Conservation (phyloP, 92 coral and sea anemone genomes). For the Siderastrea siderea region DNA sequence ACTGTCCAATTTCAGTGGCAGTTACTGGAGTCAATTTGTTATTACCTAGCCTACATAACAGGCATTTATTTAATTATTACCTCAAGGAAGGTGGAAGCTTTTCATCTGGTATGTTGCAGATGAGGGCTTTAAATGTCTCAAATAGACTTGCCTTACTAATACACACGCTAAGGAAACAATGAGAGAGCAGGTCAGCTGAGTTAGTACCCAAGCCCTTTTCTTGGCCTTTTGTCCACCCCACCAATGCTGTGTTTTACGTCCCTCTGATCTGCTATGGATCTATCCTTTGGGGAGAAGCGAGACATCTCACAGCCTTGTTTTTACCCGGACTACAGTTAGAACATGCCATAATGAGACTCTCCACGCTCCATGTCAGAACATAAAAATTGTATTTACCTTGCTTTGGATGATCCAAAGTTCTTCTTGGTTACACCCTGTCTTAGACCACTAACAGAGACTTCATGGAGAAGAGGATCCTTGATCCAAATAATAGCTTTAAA, state of each 20-base stretch:
- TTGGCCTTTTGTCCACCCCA: no score
- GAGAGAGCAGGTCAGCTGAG: background rate
- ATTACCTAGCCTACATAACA: no score
- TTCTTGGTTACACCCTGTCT: conserved; percentile 94
- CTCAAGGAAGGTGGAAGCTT: conserved; percentile 71
- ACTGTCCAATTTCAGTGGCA: no score
- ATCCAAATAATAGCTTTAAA: conserved; percentile 88
- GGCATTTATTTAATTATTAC: conserved; percentile 14
- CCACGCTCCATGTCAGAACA: no score
- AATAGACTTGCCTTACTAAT: conserved; percentile 85
- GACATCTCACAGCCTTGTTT: no score
- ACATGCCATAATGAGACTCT: background rate
- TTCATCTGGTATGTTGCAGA: conserved; percentile 47
- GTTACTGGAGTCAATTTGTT: no score
- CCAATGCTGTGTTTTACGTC: no score
- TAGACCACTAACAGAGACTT: conserved; percentile 92
- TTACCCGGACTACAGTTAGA: no score
- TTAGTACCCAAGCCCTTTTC: no score
- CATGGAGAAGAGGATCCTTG: conserved; percentile 80
- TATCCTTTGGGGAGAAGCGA: no score
- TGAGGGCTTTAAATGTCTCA: conserved; percentile 69
- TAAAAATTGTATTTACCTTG: conserved; percentile 73
- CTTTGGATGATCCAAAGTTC: conserved; percentile 70
- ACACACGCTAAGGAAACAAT: conserved; percentile 71
- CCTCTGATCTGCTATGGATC: no score